Evolutionary conservation across 2,888 invertebrate species (phyloP).

Genomic region (Serrognathus titanus): DNA sequence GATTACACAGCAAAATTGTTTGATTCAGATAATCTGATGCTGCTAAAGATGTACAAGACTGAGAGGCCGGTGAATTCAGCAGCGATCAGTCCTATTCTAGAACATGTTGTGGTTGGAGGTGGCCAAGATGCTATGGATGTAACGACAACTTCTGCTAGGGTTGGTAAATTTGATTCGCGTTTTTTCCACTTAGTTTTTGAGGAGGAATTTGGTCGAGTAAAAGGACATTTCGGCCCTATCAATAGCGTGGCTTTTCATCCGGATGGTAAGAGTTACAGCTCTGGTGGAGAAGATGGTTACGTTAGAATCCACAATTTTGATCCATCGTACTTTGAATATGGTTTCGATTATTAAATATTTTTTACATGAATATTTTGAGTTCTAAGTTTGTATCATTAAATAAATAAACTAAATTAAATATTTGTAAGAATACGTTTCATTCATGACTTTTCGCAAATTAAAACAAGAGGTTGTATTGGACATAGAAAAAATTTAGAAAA

Average conservation of each 20-base stretch:
- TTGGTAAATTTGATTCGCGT: slow-evolving; percentile 69
- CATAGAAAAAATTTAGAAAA: too few relatives aligned
- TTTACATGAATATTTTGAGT: neutral
- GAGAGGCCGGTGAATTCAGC: slow-evolving; percentile 98
- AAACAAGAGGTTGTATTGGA: too few relatives aligned
- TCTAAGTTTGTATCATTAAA: slow-evolving; percentile 4
- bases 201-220: slow-evolving; percentile 96
- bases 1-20: slow-evolving; percentile 95
- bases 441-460: too few relatives aligned
- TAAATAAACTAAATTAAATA: slow-evolving; percentile 1
- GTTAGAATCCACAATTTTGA: slow-evolving; percentile 95
- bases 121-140: slow-evolving; percentile 99
- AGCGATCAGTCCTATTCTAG: slow-evolving; percentile 89
- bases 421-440: neutral
- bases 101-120: slow-evolving; percentile 97
- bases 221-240: slow-evolving; percentile 99
- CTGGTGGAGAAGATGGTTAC: slow-evolving; percentile 99
- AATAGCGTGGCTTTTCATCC: slow-evolving; percentile 98
- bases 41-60: slow-evolving; percentile 93
- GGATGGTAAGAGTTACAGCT: slow-evolving; percentile 92
- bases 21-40: slow-evolving; percentile 81
- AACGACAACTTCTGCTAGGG: slow-evolving; percentile 87
- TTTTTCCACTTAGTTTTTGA: slow-evolving; percentile 96
- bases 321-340: slow-evolving; percentile 92
- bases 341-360: slow-evolving; percentile 79